Evolutionary conservation across 2,113 vertebrate genomes (phyloP), one percentile per base, ranked within the genome.

Genomic region (Brachyhypopomus gauderio): DNA sequence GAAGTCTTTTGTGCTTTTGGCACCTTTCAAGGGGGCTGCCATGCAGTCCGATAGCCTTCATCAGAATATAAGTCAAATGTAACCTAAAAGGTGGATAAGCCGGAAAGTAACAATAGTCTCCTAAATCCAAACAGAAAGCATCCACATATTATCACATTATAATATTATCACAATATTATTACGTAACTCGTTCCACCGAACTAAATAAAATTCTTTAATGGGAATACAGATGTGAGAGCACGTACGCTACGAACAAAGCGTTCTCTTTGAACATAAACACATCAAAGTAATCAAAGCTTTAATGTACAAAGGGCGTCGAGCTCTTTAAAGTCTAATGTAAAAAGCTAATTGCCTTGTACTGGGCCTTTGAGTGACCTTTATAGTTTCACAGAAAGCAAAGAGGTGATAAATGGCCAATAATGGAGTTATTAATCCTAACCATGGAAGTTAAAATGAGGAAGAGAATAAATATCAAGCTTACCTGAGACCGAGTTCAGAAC

Each of bases 361-460:
- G 19, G 23, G 20, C 71, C 38, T 70, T 79, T 75, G 62, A 52
- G 34, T 23, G 38, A 59, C 23, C 72, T 76, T 60, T 70, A 58
- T 19, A 59, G 74, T 41, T 75, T 22, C 55, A 75, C 69, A 7
- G 36, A 45, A 34, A 60, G 62, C 60, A 83, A 19, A 79, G 55
- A 77, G 41, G 74, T 78, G 84, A 45, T 73, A 77, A 86, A 77
- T 48, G 81, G 25, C 34, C 78, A 78, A 34, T 69, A 80, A 80
- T 81, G 34, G 45, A 59, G 48, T 25, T 79, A 83, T 77, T 83
- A 83, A 83, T 83, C 59, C 45, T 41, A 34, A 63, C 3, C n/a
- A 25, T 62, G 56, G 72, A 76, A 76, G 74, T 63, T 75, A 70
- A 80, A 66, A 78, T 67, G 62, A 63, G 20, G 25, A 23, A 71